Base-by-base conservation (phyloP, 2,888 invertebrate species). In the Stenolophus ochropezus region DNA sequence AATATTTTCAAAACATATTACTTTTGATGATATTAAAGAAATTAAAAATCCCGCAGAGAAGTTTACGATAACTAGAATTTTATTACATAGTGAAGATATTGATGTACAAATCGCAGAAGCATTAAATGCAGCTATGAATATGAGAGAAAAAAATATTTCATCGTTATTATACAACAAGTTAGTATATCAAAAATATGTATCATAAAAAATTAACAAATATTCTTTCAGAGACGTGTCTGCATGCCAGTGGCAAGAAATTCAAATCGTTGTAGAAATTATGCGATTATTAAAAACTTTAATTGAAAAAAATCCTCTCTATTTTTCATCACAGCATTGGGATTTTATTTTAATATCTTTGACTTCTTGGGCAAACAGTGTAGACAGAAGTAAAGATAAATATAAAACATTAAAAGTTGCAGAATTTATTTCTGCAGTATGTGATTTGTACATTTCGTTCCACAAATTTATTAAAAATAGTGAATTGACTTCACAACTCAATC, bases 261-360 rank as follows among this genome's bases (percentile, higher is more conserved):
- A 89, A 79, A 86, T 88, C 81, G 88, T 90, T 81, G 86, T 89
- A 11, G 89, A 90, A 84, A 87, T 90, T 8, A 87, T 90, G 81
- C 87, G 88, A 82, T 87, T 90, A 53, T 87, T 90, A 83, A 84
- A 87, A 11, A 83, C 84, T 16, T 84, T 90, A 61, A 87, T 91
- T 18, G 83, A 85, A 71, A 73, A 84, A 42, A 85, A 87, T 49
- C 84, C 88, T 49, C 80, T 85, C 23, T 82, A 82, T 82, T 79
- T 87, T 83, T 88, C 89, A 3, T 84, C 89, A 33, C 88, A 90
- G 83, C 91, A 93, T 85, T 96, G 96, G 96, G 96, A 96, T 90
- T 93, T 94, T 86, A 90, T 93, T 84, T 91, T 94, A 84, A 93
- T 96, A 87, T 91, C 93, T 77, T 88, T 95, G 27, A 93, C 93